Evolutionary conservation across 2,797 vertebrate species (phyloP).

Genomic region (Gambelia wislizenii): DNA sequence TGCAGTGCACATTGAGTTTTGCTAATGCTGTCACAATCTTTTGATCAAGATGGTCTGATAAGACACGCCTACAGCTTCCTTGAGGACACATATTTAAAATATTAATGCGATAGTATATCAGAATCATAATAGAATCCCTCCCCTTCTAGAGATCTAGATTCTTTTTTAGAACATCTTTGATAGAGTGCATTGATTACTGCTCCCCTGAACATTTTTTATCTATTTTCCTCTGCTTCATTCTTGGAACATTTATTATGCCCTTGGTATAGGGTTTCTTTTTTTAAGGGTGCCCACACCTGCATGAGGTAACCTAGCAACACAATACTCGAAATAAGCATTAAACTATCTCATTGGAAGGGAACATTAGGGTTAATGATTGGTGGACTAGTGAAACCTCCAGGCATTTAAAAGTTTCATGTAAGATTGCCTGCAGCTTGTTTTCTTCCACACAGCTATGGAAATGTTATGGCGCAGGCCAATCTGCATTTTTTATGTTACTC

Average conservation of each 20-base stretch:
- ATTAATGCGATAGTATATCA: conserved; percentile 54
- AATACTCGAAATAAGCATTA: background rate
- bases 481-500: background rate
- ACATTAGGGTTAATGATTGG: background rate
- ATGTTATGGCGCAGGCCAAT: background rate
- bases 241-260: conserved; percentile 45
- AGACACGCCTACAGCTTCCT: conserved; percentile 29
- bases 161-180: conserved; percentile 51
- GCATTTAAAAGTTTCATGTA: background rate
- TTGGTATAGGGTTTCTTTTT: background rate
- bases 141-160: conserved; percentile 46
- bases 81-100: conserved; percentile 34
- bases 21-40: conserved; percentile 64
- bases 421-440: background rate
- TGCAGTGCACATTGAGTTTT: conserved; percentile 67
- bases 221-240: conserved; percentile 53
- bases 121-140: conserved; percentile 66
- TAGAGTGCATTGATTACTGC: conserved; percentile 52
- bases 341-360: background rate
- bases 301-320: background rate
- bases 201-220: conserved; percentile 47
- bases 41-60: conserved; percentile 72
- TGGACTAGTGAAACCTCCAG: background rate
- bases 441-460: background rate
- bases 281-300: background rate